These are phyloP conservation scores for Chymomyza fuscimana DNA, from an alignment of 2,888 invertebrate species.

Conservation along the genomic window DNA sequence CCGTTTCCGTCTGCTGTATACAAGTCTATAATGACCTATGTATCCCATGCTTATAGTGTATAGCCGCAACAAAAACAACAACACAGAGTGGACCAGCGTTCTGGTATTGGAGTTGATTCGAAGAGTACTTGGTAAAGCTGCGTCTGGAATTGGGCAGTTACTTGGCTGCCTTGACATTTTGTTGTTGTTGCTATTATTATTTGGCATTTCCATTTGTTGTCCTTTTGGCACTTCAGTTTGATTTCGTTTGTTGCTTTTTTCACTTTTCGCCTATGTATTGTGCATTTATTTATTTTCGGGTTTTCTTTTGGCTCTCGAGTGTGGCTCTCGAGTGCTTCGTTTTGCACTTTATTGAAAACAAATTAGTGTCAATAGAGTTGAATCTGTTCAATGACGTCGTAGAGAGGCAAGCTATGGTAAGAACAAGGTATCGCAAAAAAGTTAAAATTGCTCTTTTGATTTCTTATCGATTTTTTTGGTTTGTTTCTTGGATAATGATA, in stretches of 20 bases:
- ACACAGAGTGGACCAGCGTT: too few relatives aligned
- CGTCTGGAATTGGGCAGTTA: neutral
- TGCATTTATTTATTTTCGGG: conserved; percentile 14
- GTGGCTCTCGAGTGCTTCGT: conserved; percentile 50
- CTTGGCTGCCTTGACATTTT: conserved; percentile 24
- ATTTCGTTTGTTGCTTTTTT: conserved; percentile 46
- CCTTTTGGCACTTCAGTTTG: conserved; percentile 66
- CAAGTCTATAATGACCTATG: too few relatives aligned
- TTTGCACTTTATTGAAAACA: conserved; percentile 59
- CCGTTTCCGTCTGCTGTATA: too few relatives aligned
- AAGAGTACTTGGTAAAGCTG: neutral
- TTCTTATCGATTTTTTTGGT: too few relatives aligned
- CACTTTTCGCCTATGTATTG: neutral
- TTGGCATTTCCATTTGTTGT: conserved; percentile 60
- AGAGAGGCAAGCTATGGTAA: neutral
- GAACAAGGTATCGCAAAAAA: too few relatives aligned
- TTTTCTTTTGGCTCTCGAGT: conserved; percentile 20
- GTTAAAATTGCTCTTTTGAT: too few relatives aligned
- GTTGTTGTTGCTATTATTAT: conserved; percentile 30
- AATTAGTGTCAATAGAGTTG: conserved; percentile 63
- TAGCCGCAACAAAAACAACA: too few relatives aligned
- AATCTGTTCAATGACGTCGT: neutral
- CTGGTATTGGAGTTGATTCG: too few relatives aligned
- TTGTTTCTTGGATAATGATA: too few relatives aligned
- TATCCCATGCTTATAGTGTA: too few relatives aligned